Percentiles rank a stretch among this genome's conserved stretches.
phyloP scores from a whole-genome alignment of 92 coral and sea anemone species.

The Anthopleura xanthogrammica region DNA sequence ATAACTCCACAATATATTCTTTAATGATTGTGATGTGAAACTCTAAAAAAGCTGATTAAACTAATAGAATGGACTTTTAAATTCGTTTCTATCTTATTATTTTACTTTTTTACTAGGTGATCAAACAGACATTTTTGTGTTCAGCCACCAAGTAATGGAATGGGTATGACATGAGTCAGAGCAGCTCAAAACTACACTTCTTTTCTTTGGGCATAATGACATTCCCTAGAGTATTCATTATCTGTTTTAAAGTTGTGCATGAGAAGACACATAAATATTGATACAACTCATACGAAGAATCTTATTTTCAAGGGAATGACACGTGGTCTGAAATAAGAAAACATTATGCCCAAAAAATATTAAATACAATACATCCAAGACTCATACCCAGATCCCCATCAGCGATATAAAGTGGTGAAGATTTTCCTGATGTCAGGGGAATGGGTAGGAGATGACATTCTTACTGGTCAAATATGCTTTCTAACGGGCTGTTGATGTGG shows the following conservation, averaged over 20 bases:
- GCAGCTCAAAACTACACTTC: too few relatives aligned
- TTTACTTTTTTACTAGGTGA: neutral
- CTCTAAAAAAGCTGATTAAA: constrained; percentile 7
- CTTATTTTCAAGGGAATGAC: too few relatives aligned
- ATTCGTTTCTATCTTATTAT: neutral
- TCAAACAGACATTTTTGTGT: neutral
- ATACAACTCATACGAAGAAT: too few relatives aligned
- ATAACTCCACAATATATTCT: neutral
- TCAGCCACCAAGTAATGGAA: neutral
- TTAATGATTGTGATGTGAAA: neutral
- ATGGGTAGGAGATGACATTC: neutral
- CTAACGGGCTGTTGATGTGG: neutral
- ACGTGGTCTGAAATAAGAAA: too few relatives aligned
- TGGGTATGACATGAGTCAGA: too few relatives aligned
- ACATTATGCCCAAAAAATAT: too few relatives aligned
- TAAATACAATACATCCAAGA: too few relatives aligned
- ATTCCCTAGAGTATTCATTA: too few relatives aligned
- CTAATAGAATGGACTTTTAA: neutral
- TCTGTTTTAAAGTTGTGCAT: too few relatives aligned
- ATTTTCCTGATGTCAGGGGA: neutral
- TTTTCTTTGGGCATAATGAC: too few relatives aligned
- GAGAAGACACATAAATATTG: too few relatives aligned
- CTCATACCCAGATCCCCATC: neutral
- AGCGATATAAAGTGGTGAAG: neutral
- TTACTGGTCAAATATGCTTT: neutral